Evolutionary conservation across 2,113 vertebrate species (phyloP).

Genomic region (Bubo scandiacus): DNA sequence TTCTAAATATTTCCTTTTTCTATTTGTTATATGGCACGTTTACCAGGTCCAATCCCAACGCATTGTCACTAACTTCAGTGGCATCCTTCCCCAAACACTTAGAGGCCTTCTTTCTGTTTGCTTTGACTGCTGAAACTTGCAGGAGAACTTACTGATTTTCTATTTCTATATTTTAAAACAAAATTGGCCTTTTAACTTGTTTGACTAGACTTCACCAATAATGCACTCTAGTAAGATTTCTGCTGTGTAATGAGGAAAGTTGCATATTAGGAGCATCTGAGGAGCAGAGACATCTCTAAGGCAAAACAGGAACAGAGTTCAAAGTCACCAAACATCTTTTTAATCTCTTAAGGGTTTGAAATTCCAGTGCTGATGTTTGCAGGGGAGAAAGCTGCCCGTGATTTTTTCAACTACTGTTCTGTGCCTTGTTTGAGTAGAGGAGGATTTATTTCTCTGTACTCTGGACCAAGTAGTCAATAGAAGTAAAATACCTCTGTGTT

Average conservation of each 20-base stretch:
- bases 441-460: not conserved
- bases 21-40: not conserved
- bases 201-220: not conserved
- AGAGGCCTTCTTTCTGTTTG: not conserved
- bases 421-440: not conserved
- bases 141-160: not conserved
- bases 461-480: not conserved
- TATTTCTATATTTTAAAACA: not conserved
- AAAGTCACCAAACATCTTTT: not conserved
- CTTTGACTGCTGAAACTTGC: not conserved
- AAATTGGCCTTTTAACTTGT: not conserved
- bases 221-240: not conserved
- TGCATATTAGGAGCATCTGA: not conserved
- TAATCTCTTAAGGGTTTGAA: not conserved
- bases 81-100: not conserved
- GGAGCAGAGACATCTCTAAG: not conserved
- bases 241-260: not conserved
- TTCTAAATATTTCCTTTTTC: constrained; percentile 43
- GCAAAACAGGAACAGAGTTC: not conserved
- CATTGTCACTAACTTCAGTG: not conserved
- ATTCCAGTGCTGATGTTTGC: not conserved
- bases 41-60: not conserved
- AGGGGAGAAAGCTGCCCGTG: not conserved
- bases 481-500: not conserved
- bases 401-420: not conserved